phyloP scores from a whole-genome alignment of 1,140 invertebrate species.

The Macrocentrus cingulum region DNA sequence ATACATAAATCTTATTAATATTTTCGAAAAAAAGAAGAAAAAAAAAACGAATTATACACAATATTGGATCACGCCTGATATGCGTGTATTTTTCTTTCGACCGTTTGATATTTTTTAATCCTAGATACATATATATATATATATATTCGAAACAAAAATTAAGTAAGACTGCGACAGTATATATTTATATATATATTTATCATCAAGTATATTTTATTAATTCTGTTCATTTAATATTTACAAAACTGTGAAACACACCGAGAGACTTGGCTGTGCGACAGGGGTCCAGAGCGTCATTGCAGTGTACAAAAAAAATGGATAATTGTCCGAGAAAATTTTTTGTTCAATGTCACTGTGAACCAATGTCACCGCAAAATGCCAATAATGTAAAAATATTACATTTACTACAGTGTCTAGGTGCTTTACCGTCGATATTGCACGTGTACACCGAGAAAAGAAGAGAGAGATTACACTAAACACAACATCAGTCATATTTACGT shows the following conservation, averaged over 20 bases:
- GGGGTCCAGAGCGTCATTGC: slow-evolving; percentile 55
- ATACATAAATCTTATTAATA: slow-evolving; percentile 54
- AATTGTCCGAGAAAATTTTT: slow-evolving; percentile 33
- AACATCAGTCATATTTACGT: not conserved
- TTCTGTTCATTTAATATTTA: slow-evolving; percentile 31
- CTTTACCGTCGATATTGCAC: slow-evolving; percentile 1
- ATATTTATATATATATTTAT: slow-evolving; percentile 1
- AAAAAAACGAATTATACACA: slow-evolving; percentile 52
- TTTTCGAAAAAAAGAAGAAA: slow-evolving; percentile 45
- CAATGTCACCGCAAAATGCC: slow-evolving; percentile 42
- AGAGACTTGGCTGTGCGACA: slow-evolving; percentile 39
- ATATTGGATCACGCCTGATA: slow-evolving; percentile 42
- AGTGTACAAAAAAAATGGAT: slow-evolving; percentile 20
- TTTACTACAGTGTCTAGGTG: not conserved
- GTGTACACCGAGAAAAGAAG: slow-evolving; percentile 1
- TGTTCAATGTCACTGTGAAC: slow-evolving; percentile 54
- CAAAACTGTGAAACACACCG: slow-evolving; percentile 24
- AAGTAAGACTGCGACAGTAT: not conserved
- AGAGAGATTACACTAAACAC: not conserved
- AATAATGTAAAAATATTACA: not conserved
- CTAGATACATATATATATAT: not conserved
- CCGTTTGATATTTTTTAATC: not conserved
- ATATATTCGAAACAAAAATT: too few species aligned
- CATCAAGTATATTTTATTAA: slow-evolving; percentile 22
- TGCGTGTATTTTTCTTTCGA: not conserved